Conservation (phyloP, 2,888 invertebrate genomes). For the Eudemis profundana region DNA sequence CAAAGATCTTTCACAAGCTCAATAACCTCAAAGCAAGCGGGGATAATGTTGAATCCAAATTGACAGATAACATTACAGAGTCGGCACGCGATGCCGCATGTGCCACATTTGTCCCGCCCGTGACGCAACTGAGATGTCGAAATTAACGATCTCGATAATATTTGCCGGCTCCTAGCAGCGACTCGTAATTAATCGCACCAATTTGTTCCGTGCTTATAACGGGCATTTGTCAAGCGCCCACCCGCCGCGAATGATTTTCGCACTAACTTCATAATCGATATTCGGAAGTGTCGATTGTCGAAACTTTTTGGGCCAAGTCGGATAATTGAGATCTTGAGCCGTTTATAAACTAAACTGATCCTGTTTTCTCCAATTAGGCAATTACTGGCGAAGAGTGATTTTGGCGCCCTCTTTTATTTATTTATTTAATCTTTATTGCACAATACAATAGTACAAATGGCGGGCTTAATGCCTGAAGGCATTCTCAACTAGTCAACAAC, state of each 20-base stretch:
- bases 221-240: slow-evolving; percentile 81
- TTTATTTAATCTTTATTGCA: too few relatives aligned
- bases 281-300: slow-evolving; percentile 72
- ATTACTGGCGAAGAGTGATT: too few relatives aligned
- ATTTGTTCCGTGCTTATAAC: slow-evolving; percentile 83
- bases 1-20: too few relatives aligned
- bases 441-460: too few relatives aligned
- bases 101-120: slow-evolving; percentile 64
- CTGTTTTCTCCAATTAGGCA: slow-evolving; percentile 52
- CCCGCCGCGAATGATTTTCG: slow-evolving; percentile 78
- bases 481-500: too few relatives aligned
- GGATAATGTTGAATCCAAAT: slow-evolving; percentile 6
- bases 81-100: slow-evolving; percentile 49
- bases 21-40: not conserved
- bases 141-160: slow-evolving; percentile 85
- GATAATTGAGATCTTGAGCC: slow-evolving; percentile 67
- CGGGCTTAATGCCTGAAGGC: too few relatives aligned
- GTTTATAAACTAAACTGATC: slow-evolving; percentile 69
- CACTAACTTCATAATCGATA: slow-evolving; percentile 82
- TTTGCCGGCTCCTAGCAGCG: slow-evolving; percentile 80
- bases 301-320: slow-evolving; percentile 64
- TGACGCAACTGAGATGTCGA: slow-evolving; percentile 73
- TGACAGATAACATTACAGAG: slow-evolving; percentile 1
- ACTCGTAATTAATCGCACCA: slow-evolving; percentile 81
- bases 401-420: too few relatives aligned